A percentile compares a stretch with the other conserved stretches of the same genome.
Evolutionary conservation across 1,140 invertebrate species (phyloP).

Genomic region (Tribolium castaneum): DNA sequence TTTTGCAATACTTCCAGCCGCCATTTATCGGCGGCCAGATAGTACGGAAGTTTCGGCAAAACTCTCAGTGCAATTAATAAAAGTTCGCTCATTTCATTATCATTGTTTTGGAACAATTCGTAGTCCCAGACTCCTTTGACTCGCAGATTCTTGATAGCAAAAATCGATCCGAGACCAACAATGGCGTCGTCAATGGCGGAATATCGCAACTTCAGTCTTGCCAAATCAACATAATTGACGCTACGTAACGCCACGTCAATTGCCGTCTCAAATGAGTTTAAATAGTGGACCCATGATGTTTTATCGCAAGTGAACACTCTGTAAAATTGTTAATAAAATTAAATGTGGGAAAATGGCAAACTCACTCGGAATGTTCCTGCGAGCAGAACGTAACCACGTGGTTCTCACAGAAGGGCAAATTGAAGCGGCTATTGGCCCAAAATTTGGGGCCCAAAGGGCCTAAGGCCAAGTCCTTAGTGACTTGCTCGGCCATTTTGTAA

Average conservation of each 20-base stretch:
- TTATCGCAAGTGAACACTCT: conserved; percentile 68
- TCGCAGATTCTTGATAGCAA: conserved; percentile 62
- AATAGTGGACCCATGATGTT: conserved; percentile 67
- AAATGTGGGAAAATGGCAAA: background rate
- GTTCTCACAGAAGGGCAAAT: conserved; percentile 64
- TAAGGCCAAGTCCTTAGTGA: conserved; percentile 66
- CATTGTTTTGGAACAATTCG: conserved; percentile 17
- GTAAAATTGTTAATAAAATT: conserved; percentile 27
- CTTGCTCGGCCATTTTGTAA: conserved; percentile 66
- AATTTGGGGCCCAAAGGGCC: conserved; percentile 66
- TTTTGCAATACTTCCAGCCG: conserved; percentile 68
- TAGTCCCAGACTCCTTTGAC: conserved; percentile 44
- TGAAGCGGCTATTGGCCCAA: conserved; percentile 68
- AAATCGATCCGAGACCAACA: conserved; percentile 63
- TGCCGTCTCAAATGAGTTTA: conserved; percentile 70
- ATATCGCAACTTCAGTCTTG: conserved; percentile 49
- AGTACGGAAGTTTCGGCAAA: conserved; percentile 70
- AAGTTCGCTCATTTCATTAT: conserved; percentile 62
- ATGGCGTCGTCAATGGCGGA: conserved; percentile 67
- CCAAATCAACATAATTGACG: conserved; percentile 48
- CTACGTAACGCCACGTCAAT: conserved; percentile 60
- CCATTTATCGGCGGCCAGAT: conserved; percentile 71
- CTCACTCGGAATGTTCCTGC: conserved; percentile 50
- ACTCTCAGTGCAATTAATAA: conserved; percentile 67
- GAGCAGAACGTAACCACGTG: conserved; percentile 56